Percentiles rank a stretch among this genome's conserved stretches.
These are phyloP conservation scores for Psophia crepitans DNA, from an alignment of 2,113 vertebrate species.

Conservation along the genomic window DNA sequence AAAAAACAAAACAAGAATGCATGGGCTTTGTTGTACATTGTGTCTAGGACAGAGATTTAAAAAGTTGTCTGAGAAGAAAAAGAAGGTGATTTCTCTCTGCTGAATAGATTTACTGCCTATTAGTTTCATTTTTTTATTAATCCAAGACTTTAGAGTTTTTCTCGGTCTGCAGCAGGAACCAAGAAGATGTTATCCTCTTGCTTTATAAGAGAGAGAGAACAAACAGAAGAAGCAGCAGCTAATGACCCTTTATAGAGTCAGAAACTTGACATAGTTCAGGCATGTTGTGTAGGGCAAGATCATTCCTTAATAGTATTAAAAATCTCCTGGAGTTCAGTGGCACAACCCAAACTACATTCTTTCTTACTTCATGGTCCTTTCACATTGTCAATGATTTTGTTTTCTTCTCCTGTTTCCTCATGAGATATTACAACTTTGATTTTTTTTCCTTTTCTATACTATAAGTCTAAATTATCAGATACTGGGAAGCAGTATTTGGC, in stretches of 20 bases:
- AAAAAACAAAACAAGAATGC: neutral
- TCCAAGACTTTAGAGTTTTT: neutral
- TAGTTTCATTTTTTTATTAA: neutral
- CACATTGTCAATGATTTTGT: neutral
- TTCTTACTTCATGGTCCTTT: neutral
- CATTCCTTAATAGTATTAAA: neutral
- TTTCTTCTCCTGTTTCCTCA: neutral
- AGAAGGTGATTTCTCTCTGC: neutral
- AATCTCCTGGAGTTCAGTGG: neutral
- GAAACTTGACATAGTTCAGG: neutral
- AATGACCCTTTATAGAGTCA: neutral
- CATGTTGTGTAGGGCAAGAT: neutral
- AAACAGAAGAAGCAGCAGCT: neutral
- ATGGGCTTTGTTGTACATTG: neutral
- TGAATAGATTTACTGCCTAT: neutral
- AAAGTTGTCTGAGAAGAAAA: neutral
- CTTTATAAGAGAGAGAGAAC: neutral
- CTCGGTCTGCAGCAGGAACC: neutral
- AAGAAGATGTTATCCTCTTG: neutral
- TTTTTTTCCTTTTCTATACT: neutral
- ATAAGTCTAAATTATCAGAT: neutral
- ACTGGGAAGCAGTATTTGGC: neutral
- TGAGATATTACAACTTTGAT: neutral
- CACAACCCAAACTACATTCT: neutral
- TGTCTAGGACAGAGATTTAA: neutral